Evolutionary conservation across 1,140 invertebrate genomes (phyloP), one percentile per base, ranked within the genome.

Genomic region (Ips typographus): DNA sequence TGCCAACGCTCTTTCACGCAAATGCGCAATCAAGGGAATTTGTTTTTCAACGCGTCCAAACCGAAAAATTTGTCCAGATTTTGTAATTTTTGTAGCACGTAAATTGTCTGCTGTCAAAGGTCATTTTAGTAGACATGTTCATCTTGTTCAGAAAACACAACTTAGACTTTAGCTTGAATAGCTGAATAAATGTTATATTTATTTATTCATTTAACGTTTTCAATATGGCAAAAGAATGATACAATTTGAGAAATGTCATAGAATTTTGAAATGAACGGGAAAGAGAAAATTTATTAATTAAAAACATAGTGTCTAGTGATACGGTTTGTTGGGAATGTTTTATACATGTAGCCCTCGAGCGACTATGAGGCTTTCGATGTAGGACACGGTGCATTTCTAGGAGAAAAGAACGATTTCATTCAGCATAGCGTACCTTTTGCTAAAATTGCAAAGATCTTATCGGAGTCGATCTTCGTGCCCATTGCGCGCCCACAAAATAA

Each of bases 371-470:
- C 44, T 43, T 41, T 37, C 36, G 37, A 66, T 66, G 64, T 66
- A 58, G 64, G 64, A 57, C 64, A 51, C 42, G 36, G 43, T 38
- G 7, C 3, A 44, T 37, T 65, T 55, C 53, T 49, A 66, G 6
- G 55, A 55, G 64, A 66, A 66, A 49, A 66, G 64, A 66, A 66
- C 64, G 49, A 66, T 66, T 65, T 57, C 64, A 66, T 66, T 58
- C 36, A 53, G 42, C 64, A 49, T 66, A 47, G 55, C 55, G 64
- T 59, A 58, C 53, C 55, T 58, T 57, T 58, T 64, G 55, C 64
- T 66, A 66, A 66, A 66, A 65, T 55, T 65, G 63, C 63, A 42
- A 65, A 65, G 63, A 65, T 65, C 52, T 65, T 56, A 65, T 65
- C 63, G 51, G 6, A 57, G 51, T n/a, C 63, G 39, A 65, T 65